Conservation (phyloP, 2,113 vertebrate genomes). For the Ciconia stormi region DNA sequence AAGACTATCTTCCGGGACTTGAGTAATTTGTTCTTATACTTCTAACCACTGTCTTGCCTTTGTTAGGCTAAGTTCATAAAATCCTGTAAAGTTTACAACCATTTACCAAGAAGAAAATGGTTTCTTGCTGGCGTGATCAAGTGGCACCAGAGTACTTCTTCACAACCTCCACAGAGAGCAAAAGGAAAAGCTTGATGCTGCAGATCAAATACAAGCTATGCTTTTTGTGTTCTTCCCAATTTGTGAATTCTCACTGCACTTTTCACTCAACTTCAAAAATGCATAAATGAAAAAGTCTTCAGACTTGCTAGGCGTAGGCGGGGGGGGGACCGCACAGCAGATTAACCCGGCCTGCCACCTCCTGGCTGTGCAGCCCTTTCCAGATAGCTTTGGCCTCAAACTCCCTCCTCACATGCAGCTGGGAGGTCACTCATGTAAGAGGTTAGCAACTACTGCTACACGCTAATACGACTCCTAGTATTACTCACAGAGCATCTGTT, state of each 20-base stretch:
- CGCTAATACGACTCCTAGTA: accelerated
- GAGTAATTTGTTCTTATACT: background rate
- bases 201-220: background rate
- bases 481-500: accelerated
- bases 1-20: background rate
- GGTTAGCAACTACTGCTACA: background rate
- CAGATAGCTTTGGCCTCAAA: background rate
- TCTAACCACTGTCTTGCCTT: background rate
- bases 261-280: background rate
- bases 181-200: background rate
- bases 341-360: background rate
- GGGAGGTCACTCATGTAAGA: accelerated
- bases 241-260: background rate
- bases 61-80: background rate
- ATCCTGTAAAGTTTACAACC: background rate
- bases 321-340: background rate
- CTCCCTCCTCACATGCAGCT: background rate
- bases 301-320: accelerated
- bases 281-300: background rate
- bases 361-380: background rate
- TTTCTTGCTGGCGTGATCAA: background rate
- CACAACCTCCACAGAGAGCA: background rate
- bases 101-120: background rate
- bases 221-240: background rate
- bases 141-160: background rate